These are phyloP conservation scores for Catharus minimus DNA, from an alignment of 2,113 vertebrate genomes.

Conservation along the genomic window DNA sequence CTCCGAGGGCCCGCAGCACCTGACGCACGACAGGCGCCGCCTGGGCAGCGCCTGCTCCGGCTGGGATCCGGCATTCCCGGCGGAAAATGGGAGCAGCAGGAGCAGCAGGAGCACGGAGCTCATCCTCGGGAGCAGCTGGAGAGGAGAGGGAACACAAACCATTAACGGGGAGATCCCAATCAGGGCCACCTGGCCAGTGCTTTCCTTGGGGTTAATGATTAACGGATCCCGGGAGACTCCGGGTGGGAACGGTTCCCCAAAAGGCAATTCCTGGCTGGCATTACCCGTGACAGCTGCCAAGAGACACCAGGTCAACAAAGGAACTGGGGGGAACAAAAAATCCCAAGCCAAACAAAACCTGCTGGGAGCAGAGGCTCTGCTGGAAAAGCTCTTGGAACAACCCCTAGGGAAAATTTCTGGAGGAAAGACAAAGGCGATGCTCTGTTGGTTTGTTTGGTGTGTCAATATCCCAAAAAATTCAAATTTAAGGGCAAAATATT, in stretches of 20 bases:
- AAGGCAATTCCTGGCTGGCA: neutral
- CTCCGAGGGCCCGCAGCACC: constrained; percentile 42
- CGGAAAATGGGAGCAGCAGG: constrained; percentile 2
- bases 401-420: neutral
- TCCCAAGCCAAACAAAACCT: neutral
- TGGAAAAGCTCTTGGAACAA: neutral
- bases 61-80: accelerated
- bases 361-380: neutral
- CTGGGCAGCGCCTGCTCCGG: neutral
- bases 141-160: neutral
- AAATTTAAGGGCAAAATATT: neutral
- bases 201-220: constrained; percentile 19
- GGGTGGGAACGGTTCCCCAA: neutral
- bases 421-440: no score
- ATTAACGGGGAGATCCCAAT: neutral
- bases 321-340: accelerated
- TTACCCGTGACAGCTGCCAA: neutral
- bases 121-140: constrained; percentile 20
- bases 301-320: neutral
- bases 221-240: neutral
- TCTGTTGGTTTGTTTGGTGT: neutral
- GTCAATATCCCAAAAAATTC: neutral
- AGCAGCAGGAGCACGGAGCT: neutral
- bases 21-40: neutral
- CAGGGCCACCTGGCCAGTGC: constrained; percentile 2